Percentiles rank a stretch among this genome's conserved stretches.
These are phyloP conservation scores for Lasioglossum lativentre DNA, from an alignment of 2,888 invertebrate species.

Conservation along the genomic window DNA sequence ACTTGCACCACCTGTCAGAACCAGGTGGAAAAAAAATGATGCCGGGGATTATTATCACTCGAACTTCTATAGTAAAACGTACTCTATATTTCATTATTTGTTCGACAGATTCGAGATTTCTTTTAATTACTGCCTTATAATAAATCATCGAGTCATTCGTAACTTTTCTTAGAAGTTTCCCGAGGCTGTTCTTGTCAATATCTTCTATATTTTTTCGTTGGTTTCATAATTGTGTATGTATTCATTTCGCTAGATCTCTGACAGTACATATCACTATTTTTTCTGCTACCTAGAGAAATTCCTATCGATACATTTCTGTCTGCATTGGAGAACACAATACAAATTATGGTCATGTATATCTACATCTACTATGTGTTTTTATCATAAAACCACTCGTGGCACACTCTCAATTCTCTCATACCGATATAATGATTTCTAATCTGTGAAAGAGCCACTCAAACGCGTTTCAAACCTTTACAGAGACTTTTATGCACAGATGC, in stretches of 20 bases:
- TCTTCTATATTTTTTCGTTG: background rate
- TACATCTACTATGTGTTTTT: background rate
- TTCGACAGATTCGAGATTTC: background rate
- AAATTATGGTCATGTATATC: too few relatives aligned
- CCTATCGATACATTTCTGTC: background rate
- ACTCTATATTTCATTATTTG: background rate
- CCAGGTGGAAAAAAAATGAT: background rate
- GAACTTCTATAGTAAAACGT: background rate
- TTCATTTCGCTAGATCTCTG: background rate
- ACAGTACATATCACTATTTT: background rate
- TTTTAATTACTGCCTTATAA: background rate
- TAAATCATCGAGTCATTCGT: conserved; percentile 6
- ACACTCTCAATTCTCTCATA: too few relatives aligned
- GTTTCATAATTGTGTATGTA: background rate
- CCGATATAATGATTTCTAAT: background rate
- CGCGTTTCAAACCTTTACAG: background rate
- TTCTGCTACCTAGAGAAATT: too few relatives aligned
- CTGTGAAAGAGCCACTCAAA: background rate
- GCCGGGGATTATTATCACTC: background rate
- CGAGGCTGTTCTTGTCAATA: background rate
- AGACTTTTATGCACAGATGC: too few relatives aligned
- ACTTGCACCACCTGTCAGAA: conserved; percentile 4
- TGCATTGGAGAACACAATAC: too few relatives aligned
- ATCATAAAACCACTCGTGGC: too few relatives aligned
- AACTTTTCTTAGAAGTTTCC: background rate